Base-by-base conservation (phyloP, 2,113 vertebrate genomes). In the Loxodonta africana region DNA sequence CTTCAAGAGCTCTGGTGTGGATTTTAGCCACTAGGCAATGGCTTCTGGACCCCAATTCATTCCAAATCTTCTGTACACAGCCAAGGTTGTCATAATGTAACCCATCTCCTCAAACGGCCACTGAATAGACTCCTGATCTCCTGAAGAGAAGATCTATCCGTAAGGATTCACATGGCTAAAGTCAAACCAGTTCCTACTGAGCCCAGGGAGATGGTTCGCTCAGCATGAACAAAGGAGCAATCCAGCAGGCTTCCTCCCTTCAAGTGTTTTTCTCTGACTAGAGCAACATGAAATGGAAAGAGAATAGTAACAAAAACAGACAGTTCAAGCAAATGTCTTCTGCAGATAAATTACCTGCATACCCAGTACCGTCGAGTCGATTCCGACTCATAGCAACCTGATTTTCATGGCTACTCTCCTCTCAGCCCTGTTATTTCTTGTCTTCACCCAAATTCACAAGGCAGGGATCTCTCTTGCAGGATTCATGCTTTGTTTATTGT, bases 271-370 rank as follows among this genome's bases (percentile, higher is more conserved):
- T 80, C 71, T 95, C 91, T 96, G 93, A 96, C 74, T 95, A 96
- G 97, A 94, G 51, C 81, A 98, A 96, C 90, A 78, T 37, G 91
- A 96, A 96, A 97, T 77, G 83, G 91, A 93, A 97, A 93, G 78
- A 97, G 91, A 97, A 88, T 83, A 92, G 83, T 82, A 96, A 96
- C 37, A 78, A 93, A 87, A 88, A 69, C 91, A 96, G 95, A 95
- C 80, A 93, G 80, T 81, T 95, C 88, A 85, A 93, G 41, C 73
- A 95, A 96, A 88, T 76, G 44, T 77, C 89, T 94, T 95, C 88
- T 97, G 88, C 85, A 95, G 83, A 97, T 90, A 74, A 97, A 94
- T 95, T 88, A 97, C 67, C 90, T 73, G 37, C 80, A 96, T 26
- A 96, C 46, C 18, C 25, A 82, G 37, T 37, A 37, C 37, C 37